These are phyloP conservation scores for Galeopsomyia nigrocyanea DNA, from an alignment of 2,888 invertebrate genomes.

Conservation along the genomic window DNA sequence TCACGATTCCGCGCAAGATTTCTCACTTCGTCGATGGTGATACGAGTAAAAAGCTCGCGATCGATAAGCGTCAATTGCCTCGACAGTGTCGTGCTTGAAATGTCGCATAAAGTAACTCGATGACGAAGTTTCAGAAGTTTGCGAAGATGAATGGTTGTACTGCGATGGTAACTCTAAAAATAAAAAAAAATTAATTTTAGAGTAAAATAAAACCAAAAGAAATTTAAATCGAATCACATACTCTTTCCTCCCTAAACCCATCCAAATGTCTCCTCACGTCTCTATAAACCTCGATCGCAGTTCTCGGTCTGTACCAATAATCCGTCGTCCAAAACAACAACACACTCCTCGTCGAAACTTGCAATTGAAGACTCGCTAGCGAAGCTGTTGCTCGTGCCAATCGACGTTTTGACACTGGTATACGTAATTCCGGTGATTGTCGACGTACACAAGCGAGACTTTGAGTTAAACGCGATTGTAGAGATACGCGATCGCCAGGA, in stretches of 20 bases:
- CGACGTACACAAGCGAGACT: constrained; percentile 68
- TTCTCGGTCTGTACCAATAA: constrained; percentile 72
- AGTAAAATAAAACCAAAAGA: too few relatives aligned
- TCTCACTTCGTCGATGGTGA: constrained; percentile 68
- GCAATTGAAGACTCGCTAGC: constrained; percentile 56
- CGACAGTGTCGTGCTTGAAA: constrained; percentile 71
- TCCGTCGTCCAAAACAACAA: constrained; percentile 73
- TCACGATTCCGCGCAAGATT: constrained; percentile 68
- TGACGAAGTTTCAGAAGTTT: constrained; percentile 66
- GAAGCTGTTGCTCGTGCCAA: constrained; percentile 68
- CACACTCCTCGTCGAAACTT: constrained; percentile 55
- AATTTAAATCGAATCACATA: too few relatives aligned
- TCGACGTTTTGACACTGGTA: constrained; percentile 69
- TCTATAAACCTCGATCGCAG: constrained; percentile 67
- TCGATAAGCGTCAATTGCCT: constrained; percentile 72
- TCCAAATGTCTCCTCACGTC: constrained; percentile 66
- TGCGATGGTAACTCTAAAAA: background rate
- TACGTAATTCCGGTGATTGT: constrained; percentile 64
- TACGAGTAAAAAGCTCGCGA: constrained; percentile 70
- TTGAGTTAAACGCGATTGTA: constrained; percentile 67
- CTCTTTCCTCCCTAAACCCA: background rate
- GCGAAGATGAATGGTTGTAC: constrained; percentile 59
- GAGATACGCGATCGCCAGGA: constrained; percentile 68
- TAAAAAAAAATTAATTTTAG: too few relatives aligned
- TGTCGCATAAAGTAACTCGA: constrained; percentile 70